Evolutionary conservation across 2,888 invertebrate genomes (phyloP).

Genomic region (Cataglyphis livida): DNA sequence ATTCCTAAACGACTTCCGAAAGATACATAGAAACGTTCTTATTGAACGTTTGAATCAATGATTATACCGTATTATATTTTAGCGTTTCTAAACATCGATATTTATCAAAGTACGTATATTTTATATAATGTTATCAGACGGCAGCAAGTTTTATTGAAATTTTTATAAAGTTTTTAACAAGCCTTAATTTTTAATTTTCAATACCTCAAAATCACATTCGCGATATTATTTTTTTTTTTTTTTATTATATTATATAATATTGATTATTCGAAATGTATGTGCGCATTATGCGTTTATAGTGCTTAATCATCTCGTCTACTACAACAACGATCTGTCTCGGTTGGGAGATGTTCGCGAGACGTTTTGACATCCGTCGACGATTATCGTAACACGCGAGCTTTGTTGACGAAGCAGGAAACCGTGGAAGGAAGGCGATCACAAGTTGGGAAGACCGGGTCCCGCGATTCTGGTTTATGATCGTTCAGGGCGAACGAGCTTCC

Average conservation of each 20-base stretch:
- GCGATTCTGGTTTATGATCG: constrained; percentile 68
- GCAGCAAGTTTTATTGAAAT: not conserved
- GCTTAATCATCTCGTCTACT: not conserved
- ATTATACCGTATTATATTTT: not conserved
- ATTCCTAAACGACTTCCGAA: not conserved
- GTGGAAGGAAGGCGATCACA: constrained; percentile 57
- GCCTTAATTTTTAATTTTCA: not conserved
- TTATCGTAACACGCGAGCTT: constrained; percentile 33
- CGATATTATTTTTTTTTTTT: not conserved
- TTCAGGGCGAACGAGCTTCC: constrained; percentile 74
- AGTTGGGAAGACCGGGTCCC: constrained; percentile 56
- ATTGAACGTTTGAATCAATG: not conserved
- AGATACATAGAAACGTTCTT: not conserved
- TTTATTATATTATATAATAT: too few relatives aligned
- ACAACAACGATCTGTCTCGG: not conserved
- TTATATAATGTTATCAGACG: not conserved
- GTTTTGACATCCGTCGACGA: not conserved
- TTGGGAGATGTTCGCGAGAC: not conserved
- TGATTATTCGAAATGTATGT: not conserved
- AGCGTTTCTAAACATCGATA: not conserved
- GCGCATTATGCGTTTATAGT: not conserved
- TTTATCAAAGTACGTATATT: not conserved
- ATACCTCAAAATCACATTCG: not conserved
- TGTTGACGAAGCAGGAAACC: constrained; percentile 54
- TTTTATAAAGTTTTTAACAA: not conserved